Conservation (phyloP, 2,797 vertebrate genomes). For the Malacoctenus gilli region DNA sequence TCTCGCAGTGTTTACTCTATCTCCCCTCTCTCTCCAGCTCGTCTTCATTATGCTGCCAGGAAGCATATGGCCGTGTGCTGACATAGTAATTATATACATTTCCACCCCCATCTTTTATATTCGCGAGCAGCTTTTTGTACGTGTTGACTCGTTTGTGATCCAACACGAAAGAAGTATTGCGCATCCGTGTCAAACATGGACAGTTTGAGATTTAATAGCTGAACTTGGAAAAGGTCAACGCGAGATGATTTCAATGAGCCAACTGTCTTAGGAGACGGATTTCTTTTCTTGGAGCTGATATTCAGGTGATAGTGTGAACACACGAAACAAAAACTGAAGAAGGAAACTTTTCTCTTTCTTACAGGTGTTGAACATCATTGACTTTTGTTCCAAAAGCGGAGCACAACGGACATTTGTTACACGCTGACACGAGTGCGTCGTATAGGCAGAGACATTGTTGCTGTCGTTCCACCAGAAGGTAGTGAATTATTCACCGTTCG, state of each 20-base stretch:
- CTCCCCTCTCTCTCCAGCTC: conserved; percentile 20
- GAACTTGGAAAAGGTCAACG: neutral
- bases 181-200: conserved; percentile 29
- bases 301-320: neutral
- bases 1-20: conserved; percentile 31
- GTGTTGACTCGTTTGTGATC: conserved; percentile 23
- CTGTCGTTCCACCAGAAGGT: conserved; percentile 72
- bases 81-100: conserved; percentile 67
- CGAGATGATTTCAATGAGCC: neutral
- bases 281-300: neutral
- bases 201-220: conserved; percentile 8
- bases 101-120: conserved; percentile 39
- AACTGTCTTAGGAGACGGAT: neutral
- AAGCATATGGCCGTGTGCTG: conserved; percentile 66
- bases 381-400: neutral
- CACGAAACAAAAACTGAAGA: no score
- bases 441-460: conserved; percentile 51
- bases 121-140: conserved; percentile 23
- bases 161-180: conserved; percentile 13
- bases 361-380: neutral
- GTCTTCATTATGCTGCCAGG: conserved; percentile 60
- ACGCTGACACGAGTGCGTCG: conserved; percentile 35
- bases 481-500: conserved; percentile 76
- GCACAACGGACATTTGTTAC: conserved; percentile 16
- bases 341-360: conserved; percentile 3